Conservation (phyloP, 2,888 invertebrate genomes). For the Nomada flava region DNA sequence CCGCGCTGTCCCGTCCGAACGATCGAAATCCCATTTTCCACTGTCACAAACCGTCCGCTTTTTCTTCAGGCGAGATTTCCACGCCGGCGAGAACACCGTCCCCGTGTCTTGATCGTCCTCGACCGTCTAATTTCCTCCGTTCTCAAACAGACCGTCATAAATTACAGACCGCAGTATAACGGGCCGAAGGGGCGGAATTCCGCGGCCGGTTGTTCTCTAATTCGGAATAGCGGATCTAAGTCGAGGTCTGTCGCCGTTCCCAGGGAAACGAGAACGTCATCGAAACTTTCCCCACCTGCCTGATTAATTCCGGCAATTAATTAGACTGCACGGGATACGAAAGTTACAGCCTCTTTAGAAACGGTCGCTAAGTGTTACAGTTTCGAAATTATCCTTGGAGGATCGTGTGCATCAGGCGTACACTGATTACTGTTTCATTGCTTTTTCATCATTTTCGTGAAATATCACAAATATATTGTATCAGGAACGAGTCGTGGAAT, state of each 20-base stretch:
- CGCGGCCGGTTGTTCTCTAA: conserved; percentile 15
- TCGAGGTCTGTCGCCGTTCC: neutral
- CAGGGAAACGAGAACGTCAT: conserved; percentile 27
- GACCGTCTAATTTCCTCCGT: conserved; percentile 65
- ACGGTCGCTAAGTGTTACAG: neutral
- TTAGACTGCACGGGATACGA: neutral
- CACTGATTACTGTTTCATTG: too few relatives aligned
- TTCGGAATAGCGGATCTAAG: neutral
- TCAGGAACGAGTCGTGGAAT: too few relatives aligned
- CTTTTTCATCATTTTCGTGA: too few relatives aligned
- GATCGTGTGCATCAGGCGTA: too few relatives aligned
- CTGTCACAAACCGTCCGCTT: conserved; percentile 69
- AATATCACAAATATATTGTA: too few relatives aligned
- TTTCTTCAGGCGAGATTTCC: conserved; percentile 58
- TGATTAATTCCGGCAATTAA: conserved; percentile 49
- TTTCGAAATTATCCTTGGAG: neutral
- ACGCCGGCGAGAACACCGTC: conserved; percentile 21
- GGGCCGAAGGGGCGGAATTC: conserved; percentile 14
- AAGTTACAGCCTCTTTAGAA: neutral
- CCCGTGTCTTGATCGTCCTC: conserved; percentile 52
- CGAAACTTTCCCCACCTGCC: conserved; percentile 32
- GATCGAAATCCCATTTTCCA: conserved; percentile 75
- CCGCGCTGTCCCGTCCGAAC: conserved; percentile 50
- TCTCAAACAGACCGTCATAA: conserved; percentile 45
- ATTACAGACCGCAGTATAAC: conserved; percentile 26